Percentiles rank a stretch among this genome's conserved stretches.
Conservation (phyloP, 2,888 invertebrate genomes). For the Temnothorax rugatulus region DNA sequence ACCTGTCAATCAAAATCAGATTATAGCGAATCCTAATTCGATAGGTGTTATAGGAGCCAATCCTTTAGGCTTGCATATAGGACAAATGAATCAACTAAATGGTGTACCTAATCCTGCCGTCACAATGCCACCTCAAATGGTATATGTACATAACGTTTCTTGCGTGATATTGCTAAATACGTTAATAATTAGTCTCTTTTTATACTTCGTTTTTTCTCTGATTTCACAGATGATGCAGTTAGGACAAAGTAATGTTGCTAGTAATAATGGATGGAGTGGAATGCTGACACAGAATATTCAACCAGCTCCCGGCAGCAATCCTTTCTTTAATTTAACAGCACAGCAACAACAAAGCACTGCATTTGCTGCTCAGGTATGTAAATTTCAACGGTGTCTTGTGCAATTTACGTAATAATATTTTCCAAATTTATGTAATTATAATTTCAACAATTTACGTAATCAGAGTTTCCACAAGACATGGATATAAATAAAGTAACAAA, state of each 20-base stretch:
- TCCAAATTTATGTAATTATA: background rate
- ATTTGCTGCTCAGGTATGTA: slow-evolving; percentile 79
- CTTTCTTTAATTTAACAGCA: slow-evolving; percentile 83
- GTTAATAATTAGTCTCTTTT: slow-evolving; percentile 7
- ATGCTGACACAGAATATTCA: slow-evolving; percentile 84
- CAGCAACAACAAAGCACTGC: slow-evolving; percentile 75
- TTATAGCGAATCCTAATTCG: slow-evolving; percentile 77
- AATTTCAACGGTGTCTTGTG: background rate
- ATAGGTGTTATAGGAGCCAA: slow-evolving; percentile 74
- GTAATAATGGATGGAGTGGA: slow-evolving; percentile 84
- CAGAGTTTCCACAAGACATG: background rate
- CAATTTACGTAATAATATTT: background rate
- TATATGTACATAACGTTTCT: slow-evolving; percentile 76
- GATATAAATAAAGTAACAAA: background rate
- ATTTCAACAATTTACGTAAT: background rate
- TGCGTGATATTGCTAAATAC: background rate
- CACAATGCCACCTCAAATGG: slow-evolving; percentile 82
- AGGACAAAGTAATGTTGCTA: slow-evolving; percentile 78
- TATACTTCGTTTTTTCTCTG: slow-evolving; percentile 6
- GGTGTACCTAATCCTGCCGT: slow-evolving; percentile 78
- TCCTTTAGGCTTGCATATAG: slow-evolving; percentile 77
- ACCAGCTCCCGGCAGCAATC: slow-evolving; percentile 85
- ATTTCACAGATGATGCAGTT: slow-evolving; percentile 80
- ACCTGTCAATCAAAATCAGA: slow-evolving; percentile 78
- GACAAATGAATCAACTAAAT: slow-evolving; percentile 79